Base-by-base conservation (phyloP, 2,797 vertebrate genomes). In the Neostethus bicornis region DNA sequence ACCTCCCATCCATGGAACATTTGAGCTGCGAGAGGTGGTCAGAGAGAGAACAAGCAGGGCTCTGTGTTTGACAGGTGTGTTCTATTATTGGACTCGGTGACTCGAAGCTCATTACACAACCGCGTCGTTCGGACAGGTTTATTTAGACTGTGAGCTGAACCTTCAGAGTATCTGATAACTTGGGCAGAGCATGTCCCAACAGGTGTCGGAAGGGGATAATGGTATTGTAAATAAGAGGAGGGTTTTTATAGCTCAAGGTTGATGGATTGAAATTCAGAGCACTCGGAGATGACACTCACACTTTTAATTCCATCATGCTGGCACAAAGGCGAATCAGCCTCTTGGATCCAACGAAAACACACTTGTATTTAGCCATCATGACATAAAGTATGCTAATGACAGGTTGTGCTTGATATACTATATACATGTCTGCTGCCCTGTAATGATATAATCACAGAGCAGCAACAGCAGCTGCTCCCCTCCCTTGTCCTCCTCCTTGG, bases 371-470 rank as follows among this genome's bases (percentile, higher is more conserved):
- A 79, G 77, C 75, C 70, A 60, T 80, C 73, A 75, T 73, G 61
- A 67, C 57, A 81, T 73, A 69, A 83, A 81, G 91, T 90, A 92
- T 79, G 89, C 87, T 94, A 93, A 95, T 95, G 91, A 93, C 90
- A 91, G 93, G 77, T 89, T 92, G 64, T 83, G 88, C 90, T 90
- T 91, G 90, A 91, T 92, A 90, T 89, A 91, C 93, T 92, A 92
- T 91, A 92, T 92, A 90, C 90, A 91, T 88, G 91, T 93, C 91
- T 93, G 90, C 91, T 92, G 90, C 91, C 92, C 89, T 91, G 92
- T 92, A 93, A 94, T 93, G 92, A 91, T 90, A 84, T 92, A 94
- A 94, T 92, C 93, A 94, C 74, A 86, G 83, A 85, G 91, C 90
- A 92, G 87, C 85, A 92, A 87, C 83, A 87, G 91, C 89, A 67